These are phyloP conservation scores for Cotesia glomerata DNA, from an alignment of 1,140 invertebrate species.

Conservation along the genomic window DNA sequence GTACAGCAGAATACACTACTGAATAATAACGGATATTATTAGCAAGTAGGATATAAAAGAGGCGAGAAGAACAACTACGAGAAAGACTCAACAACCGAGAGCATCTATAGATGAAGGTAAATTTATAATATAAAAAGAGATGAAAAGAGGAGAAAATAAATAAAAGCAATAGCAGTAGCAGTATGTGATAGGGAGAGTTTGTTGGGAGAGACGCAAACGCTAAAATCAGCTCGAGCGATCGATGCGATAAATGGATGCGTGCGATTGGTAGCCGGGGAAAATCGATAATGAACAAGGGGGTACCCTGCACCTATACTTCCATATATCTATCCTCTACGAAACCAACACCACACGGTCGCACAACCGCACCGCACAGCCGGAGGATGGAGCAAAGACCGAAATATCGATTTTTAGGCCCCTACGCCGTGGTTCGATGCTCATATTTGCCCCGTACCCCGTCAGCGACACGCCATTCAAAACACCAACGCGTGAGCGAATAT, in stretches of 20 bases:
- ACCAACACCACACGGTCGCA: constrained; percentile 30
- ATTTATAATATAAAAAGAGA: not conserved
- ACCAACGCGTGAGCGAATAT: constrained; percentile 36
- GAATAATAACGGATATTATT: not conserved
- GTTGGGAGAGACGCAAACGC: constrained; percentile 50
- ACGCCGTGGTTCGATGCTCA: constrained; percentile 61
- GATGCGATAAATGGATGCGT: constrained; percentile 65
- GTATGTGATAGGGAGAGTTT: constrained; percentile 13
- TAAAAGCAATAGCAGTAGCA: not conserved
- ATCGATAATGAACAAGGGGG: constrained; percentile 55
- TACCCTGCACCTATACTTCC: constrained; percentile 48
- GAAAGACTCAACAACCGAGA: constrained; percentile 1
- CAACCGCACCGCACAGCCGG: constrained; percentile 33
- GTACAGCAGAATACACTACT: not conserved
- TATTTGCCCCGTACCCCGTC: constrained; percentile 55
- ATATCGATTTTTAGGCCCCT: constrained; percentile 65
- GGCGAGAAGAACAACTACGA: constrained; percentile 19
- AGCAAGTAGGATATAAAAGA: not conserved
- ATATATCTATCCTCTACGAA: not conserved
- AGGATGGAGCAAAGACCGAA: constrained; percentile 65
- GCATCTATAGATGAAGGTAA: constrained; percentile 10
- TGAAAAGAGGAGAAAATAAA: not conserved
- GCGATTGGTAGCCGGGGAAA: constrained; percentile 62
- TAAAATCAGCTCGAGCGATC: constrained; percentile 61
- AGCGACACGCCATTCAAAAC: constrained; percentile 50